Conservation (phyloP, 1,140 invertebrate genomes). For the Potamilus streckersoni region DNA sequence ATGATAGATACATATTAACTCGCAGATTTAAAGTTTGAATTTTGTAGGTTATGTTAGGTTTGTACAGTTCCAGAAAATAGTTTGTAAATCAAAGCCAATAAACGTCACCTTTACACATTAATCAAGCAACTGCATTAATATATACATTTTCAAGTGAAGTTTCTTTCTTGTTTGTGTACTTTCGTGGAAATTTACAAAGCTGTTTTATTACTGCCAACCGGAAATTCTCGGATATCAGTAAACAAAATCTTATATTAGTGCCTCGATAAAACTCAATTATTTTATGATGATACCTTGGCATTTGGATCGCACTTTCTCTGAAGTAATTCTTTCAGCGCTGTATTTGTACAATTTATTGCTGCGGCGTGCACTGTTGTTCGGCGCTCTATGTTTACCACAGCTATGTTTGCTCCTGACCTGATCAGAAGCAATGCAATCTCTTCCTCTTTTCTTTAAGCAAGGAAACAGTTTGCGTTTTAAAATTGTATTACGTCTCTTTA, state of each 20-base stretch:
- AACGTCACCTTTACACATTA: not conserved
- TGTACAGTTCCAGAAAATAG: no score
- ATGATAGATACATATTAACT: no score
- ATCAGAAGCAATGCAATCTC: slow-evolving; percentile 32
- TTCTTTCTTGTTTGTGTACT: no score
- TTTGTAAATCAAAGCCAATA: no score
- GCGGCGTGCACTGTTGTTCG: slow-evolving; percentile 40
- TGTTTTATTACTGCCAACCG: not conserved
- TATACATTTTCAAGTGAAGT: not conserved
- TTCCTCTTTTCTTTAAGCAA: slow-evolving; percentile 41
- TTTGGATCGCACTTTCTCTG: slow-evolving; percentile 35
- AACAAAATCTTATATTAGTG: not conserved
- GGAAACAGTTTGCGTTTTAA: not conserved
- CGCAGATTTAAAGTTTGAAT: no score
- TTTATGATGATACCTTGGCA: slow-evolving; percentile 26
- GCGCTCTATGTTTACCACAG: slow-evolving; percentile 14
- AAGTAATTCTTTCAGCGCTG: slow-evolving; percentile 27
- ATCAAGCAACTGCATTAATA: not conserved
- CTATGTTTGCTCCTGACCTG: slow-evolving; percentile 36
- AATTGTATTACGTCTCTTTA: no score
- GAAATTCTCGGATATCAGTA: not conserved
- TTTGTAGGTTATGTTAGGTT: no score
- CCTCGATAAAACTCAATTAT: not conserved
- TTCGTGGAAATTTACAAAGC: not conserved
- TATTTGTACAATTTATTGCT: slow-evolving; percentile 24